Percentiles rank a stretch among this genome's conserved stretches.
These are phyloP conservation scores for Pangasianodon gigas DNA, from an alignment of 2,113 vertebrate species.

Conservation along the genomic window DNA sequence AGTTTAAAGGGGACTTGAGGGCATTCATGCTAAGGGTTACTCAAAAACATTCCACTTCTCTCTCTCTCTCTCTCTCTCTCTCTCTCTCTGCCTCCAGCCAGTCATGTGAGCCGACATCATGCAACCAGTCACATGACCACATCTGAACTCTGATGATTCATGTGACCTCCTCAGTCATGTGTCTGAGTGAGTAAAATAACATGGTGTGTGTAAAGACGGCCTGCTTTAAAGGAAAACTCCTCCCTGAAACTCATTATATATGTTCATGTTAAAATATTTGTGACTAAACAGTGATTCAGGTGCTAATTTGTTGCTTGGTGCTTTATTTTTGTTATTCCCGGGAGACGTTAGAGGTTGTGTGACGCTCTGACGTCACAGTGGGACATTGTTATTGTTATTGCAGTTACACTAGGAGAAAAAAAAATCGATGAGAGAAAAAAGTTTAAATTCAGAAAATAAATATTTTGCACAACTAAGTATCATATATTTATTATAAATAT, in stretches of 20 bases:
- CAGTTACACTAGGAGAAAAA: not conserved
- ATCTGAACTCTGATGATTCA: slow-evolving; percentile 21
- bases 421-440: not conserved
- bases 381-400: not conserved
- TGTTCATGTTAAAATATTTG: not conserved
- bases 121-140: slow-evolving; percentile 33
- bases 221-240: not conserved
- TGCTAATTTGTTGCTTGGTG: not conserved
- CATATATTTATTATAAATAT: not conserved
- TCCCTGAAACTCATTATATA: too few species aligned
- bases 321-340: not conserved
- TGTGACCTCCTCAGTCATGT: slow-evolving; percentile 40
- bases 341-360: not conserved
- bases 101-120: slow-evolving; percentile 44
- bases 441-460: too few species aligned
- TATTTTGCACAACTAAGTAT: not conserved
- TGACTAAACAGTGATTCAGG: not conserved
- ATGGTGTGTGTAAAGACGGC: not conserved
- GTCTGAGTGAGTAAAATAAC: not conserved
- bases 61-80: not conserved
- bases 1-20: not conserved
- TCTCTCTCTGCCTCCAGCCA: not conserved
- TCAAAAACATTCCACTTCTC: not conserved
- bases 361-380: not conserved
- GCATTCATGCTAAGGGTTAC: not conserved